Evolutionary conservation across 2,888 invertebrate species (phyloP), one percentile per base, ranked within the genome.

Genomic region (Dysmachus trigonus): DNA sequence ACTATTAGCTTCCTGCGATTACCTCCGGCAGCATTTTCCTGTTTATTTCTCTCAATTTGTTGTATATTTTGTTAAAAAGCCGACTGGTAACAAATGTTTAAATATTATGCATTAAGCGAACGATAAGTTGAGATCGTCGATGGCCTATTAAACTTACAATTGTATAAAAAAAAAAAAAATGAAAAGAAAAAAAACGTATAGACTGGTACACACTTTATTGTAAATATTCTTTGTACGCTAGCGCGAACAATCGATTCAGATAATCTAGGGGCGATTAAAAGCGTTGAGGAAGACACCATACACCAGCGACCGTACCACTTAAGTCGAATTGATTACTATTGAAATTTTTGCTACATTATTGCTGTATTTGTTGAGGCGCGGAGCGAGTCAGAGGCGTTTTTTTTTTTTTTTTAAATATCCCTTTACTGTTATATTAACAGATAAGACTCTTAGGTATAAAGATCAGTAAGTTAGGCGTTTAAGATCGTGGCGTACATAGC

Each of bases 61-160:
- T 82, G 41, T 82, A 81, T 47, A 51, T 81, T 81, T 81, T 53
- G 41, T 81, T 81, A 47, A 81, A 33, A 81, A n/a, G 27, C 31
- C 62, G 33, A 35, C 62, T 35, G 35, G 71, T 82, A 62, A 82
- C 10, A 82, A 82, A 62, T 18, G 62, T 62, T 62, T 82, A 71
- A 82, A 62, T 62, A 82, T 22, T 53, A 53, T 82, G 53, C 22
- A 82, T 35, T 27, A 31, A 62, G 41, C 31, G 22, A 41, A 27
- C 53, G 53, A 85, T 74, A 85, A n/a, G 33, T 73, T 31, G 35
- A 73, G n/a, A 73, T 73, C 85, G 33, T 85, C 18, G 85, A 87
- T 79, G 87, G 87, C 87, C 87, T 87, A 87, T 86, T 86, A 81
- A 87, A 87, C 87, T 87, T 87, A 87, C 86, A 74, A 87, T 77